Evolutionary conservation across 1,140 invertebrate genomes (phyloP).

Genomic region (Coelopa frigida): DNA sequence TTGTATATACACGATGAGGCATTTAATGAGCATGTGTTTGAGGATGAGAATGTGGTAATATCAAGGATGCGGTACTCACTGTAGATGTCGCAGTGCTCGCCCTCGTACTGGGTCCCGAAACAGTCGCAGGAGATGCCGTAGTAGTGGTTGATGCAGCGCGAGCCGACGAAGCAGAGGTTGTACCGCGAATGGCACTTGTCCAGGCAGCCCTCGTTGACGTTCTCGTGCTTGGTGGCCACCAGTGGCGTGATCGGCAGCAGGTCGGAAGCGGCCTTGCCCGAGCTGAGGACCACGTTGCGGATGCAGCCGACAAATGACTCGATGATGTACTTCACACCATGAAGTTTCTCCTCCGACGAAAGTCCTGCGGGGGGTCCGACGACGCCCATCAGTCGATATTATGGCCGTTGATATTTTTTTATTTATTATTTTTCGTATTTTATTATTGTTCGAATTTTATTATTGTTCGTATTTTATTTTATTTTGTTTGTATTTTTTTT

Average conservation of each 20-base stretch:
- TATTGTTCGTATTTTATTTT: too few species aligned
- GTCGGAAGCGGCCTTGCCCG: slow-evolving; percentile 74
- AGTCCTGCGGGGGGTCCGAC: slow-evolving; percentile 52
- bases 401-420: slow-evolving; percentile 1
- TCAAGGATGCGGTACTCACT: slow-evolving; percentile 59
- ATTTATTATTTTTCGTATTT: not conserved
- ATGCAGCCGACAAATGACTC: slow-evolving; percentile 90
- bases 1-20: too few species aligned
- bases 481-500: too few species aligned
- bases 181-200: slow-evolving; percentile 71
- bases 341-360: slow-evolving; percentile 74
- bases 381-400: too few species aligned
- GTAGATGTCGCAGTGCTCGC: slow-evolving; percentile 81
- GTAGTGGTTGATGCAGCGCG: slow-evolving; percentile 82
- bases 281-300: slow-evolving; percentile 73
- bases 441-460: not conserved
- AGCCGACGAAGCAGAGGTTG: slow-evolving; percentile 76
- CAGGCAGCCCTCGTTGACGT: slow-evolving; percentile 76
- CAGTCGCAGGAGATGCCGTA: slow-evolving; percentile 80
- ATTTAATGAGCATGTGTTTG: too few species aligned
- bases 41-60: too few species aligned
- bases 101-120: slow-evolving; percentile 85
- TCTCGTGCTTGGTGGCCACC: slow-evolving; percentile 76
- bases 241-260: slow-evolving; percentile 69
- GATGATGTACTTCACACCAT: slow-evolving; percentile 83